Conservation (phyloP, 2,888 invertebrate species). For the Sturmia bella region DNA sequence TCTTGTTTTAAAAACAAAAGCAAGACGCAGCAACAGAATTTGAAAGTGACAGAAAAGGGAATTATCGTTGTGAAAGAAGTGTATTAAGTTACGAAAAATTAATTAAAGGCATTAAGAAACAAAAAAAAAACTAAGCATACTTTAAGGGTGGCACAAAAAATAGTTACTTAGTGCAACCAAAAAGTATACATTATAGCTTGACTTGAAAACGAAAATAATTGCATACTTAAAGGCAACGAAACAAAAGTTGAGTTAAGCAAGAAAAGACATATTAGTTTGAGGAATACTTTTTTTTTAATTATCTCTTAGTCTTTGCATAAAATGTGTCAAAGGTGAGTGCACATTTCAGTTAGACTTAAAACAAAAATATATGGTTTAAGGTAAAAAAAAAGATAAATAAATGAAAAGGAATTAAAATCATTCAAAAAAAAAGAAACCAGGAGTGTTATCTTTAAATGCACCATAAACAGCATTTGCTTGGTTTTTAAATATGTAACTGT, state of each 20-base stretch:
- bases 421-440: too few relatives aligned
- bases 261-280: slow-evolving; percentile 13
- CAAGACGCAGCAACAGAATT: neutral
- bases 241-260: neutral
- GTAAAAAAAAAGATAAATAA: neutral
- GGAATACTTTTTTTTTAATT: slow-evolving; percentile 15
- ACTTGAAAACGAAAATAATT: neutral
- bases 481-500: too few relatives aligned
- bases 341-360: neutral
- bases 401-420: neutral
- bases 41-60: neutral
- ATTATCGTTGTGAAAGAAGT: slow-evolving; percentile 32
- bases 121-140: neutral
- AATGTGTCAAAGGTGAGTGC: slow-evolving; percentile 33
- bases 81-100: slow-evolving; percentile 56
- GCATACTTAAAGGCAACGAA: neutral
- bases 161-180: neutral
- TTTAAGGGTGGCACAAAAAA: slow-evolving; percentile 22
- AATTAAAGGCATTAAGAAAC: slow-evolving; percentile 36
- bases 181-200: slow-evolving; percentile 43
- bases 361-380: neutral
- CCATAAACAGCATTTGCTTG: too few relatives aligned
- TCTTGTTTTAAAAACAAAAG: slow-evolving; percentile 22
- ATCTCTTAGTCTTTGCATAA: neutral
- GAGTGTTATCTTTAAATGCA: too few relatives aligned